Conservation (phyloP, 2,888 invertebrate species). For the Latrodectus hesperus region DNA sequence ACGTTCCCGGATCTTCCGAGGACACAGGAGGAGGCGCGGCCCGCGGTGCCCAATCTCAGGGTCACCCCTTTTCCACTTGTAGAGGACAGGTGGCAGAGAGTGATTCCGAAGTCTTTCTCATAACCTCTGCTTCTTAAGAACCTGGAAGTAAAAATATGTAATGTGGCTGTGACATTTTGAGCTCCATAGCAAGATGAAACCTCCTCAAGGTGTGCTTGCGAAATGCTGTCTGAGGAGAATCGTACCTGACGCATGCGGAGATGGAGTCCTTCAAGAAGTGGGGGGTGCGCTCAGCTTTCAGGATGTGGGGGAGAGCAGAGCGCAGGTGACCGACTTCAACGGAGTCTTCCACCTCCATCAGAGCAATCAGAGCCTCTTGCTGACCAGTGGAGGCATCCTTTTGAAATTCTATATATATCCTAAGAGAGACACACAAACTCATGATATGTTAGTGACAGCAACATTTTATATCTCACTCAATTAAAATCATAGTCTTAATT, state of each 20-base stretch:
- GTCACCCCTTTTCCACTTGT: slow-evolving; percentile 29
- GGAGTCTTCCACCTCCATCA: slow-evolving; percentile 53
- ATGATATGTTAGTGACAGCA: too few relatives aligned
- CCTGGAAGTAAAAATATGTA: not conserved
- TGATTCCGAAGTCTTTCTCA: slow-evolving; percentile 34
- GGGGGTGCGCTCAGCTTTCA: slow-evolving; percentile 34
- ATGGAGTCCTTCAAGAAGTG: slow-evolving; percentile 45
- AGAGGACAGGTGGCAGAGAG: slow-evolving; percentile 55
- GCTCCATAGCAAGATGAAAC: too few relatives aligned
- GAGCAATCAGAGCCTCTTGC: slow-evolving; percentile 57
- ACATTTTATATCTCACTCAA: too few relatives aligned
- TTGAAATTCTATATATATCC: slow-evolving; percentile 63
- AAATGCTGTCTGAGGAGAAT: not conserved
- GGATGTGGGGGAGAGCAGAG: slow-evolving; percentile 24
- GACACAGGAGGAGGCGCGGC: slow-evolving; percentile 42
- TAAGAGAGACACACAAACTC: not conserved
- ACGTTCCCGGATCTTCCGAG: slow-evolving; percentile 56
- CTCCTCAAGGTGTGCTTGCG: too few relatives aligned
- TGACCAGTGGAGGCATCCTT: slow-evolving; percentile 34
- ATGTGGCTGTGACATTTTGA: too few relatives aligned
- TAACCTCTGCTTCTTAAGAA: slow-evolving; percentile 34
- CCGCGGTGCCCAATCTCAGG: slow-evolving; percentile 41
- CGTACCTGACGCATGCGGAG: slow-evolving; percentile 38
- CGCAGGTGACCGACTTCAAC: slow-evolving; percentile 38
- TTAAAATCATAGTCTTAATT: too few relatives aligned